Percentiles rank a stretch among this genome's conserved stretches.
Evolutionary conservation across 2,888 invertebrate genomes (phyloP).

Genomic region (Latrodectus elegans): DNA sequence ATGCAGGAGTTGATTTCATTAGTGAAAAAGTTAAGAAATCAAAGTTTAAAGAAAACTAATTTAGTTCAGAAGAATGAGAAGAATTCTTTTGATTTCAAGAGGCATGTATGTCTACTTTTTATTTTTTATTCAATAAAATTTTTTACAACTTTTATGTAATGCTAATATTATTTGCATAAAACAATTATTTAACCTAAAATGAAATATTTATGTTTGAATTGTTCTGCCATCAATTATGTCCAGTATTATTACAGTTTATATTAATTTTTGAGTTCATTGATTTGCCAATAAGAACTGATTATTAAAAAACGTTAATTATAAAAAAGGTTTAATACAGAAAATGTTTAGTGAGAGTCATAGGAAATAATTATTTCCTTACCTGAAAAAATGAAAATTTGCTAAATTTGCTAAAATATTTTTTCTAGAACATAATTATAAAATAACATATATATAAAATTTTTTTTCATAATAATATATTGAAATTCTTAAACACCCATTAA

Average conservation of each 20-base stretch:
- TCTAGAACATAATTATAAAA: no score
- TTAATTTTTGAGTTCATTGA: neutral
- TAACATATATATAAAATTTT: no score
- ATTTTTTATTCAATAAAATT: neutral
- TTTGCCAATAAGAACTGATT: no score
- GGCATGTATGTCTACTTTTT: slow-evolving; percentile 1
- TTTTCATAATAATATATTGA: no score
- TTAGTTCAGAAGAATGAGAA: neutral
- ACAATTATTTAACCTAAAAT: neutral
- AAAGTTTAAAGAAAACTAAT: neutral
- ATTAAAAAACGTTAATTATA: no score
- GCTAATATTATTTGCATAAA: neutral
- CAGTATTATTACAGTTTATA: neutral
- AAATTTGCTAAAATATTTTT: no score
- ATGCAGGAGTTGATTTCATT: slow-evolving; percentile 39
- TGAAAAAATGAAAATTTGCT: no score
- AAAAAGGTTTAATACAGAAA: no score
- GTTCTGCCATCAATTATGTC: neutral
- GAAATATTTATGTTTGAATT: neutral
- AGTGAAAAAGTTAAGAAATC: slow-evolving; percentile 18
- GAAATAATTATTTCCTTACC: no score
- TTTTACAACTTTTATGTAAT: neutral
- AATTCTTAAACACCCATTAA: no score
- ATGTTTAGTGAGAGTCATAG: no score
- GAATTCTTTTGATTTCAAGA: slow-evolving; percentile 30